Conservation (phyloP, 2,113 vertebrate genomes). For the Pyxicephalus adspersus region DNA sequence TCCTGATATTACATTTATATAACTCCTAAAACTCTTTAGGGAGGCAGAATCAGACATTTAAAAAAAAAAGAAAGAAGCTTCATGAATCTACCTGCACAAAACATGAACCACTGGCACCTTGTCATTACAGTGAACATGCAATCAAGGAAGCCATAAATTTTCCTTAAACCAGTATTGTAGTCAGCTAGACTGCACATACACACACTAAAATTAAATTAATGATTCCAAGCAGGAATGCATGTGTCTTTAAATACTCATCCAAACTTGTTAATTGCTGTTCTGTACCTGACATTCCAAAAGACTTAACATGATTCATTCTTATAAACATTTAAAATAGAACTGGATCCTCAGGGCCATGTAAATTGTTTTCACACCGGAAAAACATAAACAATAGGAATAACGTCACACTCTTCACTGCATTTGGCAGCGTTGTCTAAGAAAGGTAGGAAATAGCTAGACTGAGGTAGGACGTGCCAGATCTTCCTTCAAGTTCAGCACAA, state of each 20-base stretch:
- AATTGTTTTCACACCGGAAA: not conserved
- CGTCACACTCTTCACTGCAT: not conserved
- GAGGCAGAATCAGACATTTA: no score
- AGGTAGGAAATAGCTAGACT: not conserved
- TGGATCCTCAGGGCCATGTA: not conserved
- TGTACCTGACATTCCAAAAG: not conserved
- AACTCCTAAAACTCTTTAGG: no score
- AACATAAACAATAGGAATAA: slow-evolving; percentile 7
- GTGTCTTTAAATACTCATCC: not conserved
- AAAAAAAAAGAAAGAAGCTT: no score
- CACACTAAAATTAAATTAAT: no score
- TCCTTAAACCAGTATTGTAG: no score
- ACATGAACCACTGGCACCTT: no score
- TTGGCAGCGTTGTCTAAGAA: not conserved
- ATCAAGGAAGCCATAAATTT: no score
- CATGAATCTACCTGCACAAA: no score
- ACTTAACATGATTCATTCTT: not conserved
- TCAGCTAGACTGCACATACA: no score
- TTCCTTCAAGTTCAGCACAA: slow-evolving; percentile 4
- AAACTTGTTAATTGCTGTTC: not conserved
- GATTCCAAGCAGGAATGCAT: no score
- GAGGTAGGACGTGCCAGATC: slow-evolving; percentile 2
- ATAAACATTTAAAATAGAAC: not conserved
- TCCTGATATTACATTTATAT: no score
- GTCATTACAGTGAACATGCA: no score